phyloP scores from a whole-genome alignment of 2,888 invertebrate genomes.

The Ophioninae sp. region DNA sequence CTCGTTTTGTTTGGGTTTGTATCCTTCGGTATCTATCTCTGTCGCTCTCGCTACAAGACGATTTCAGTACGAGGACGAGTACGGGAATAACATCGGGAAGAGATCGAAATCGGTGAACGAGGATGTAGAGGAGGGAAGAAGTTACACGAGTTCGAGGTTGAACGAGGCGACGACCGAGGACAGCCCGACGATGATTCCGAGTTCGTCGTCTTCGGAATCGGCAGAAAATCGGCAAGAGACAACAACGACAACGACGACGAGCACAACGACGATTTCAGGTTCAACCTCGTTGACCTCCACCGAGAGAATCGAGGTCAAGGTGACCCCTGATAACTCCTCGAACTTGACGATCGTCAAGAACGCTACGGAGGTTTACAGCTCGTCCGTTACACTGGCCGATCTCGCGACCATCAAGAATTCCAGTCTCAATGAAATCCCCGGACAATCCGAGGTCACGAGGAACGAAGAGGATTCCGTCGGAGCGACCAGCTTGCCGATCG shows the following conservation, averaged over 20 bases:
- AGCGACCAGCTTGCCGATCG: slow-evolving; percentile 29
- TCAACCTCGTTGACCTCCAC: background rate
- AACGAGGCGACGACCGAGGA: slow-evolving; percentile 64
- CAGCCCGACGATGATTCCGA: background rate
- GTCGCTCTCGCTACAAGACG: slow-evolving; percentile 61
- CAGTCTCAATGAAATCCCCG: slow-evolving; percentile 76
- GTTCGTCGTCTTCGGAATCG: background rate
- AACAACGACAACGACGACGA: background rate
- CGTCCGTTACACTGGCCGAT: slow-evolving; percentile 66
- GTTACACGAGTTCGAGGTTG: slow-evolving; percentile 62
- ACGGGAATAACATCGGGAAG: slow-evolving; percentile 57
- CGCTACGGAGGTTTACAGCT: slow-evolving; percentile 45
- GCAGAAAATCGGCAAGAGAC: background rate
- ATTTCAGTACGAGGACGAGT: slow-evolving; percentile 69
- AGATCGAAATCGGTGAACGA: slow-evolving; percentile 37
- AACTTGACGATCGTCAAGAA: background rate
- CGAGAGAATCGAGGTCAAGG: slow-evolving; percentile 13
- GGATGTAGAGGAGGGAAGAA: slow-evolving; percentile 64
- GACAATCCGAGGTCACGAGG: slow-evolving; percentile 64
- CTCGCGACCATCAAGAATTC: slow-evolving; percentile 75
- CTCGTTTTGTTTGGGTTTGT: background rate
- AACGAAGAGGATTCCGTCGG: slow-evolving; percentile 61
- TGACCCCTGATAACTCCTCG: slow-evolving; percentile 4
- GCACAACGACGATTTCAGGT: background rate
- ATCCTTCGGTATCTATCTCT: slow-evolving; percentile 25